Conservation (phyloP, 2,888 invertebrate genomes). For the Agonum fuliginosum region DNA sequence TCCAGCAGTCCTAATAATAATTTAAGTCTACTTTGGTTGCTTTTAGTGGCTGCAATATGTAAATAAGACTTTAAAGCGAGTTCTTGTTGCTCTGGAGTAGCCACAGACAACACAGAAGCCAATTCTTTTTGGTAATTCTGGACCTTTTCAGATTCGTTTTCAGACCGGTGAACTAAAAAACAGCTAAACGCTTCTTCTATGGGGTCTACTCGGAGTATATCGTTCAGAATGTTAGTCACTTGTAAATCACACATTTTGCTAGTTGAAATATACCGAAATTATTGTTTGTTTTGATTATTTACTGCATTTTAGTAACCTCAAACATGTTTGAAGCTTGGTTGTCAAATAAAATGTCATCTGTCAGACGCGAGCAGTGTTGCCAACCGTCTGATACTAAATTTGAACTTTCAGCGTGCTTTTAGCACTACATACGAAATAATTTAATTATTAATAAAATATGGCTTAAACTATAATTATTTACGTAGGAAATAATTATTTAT, state of each 20-base stretch:
- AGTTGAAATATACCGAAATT: background rate
- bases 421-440: too few relatives aligned
- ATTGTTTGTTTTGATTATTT: background rate
- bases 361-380: too few relatives aligned
- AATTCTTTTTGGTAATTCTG: slow-evolving; percentile 82
- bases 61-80: slow-evolving; percentile 85
- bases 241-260: slow-evolving; percentile 78
- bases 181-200: slow-evolving; percentile 94
- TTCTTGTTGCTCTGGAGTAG: slow-evolving; percentile 84
- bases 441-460: too few relatives aligned
- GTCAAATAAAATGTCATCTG: background rate
- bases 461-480: too few relatives aligned
- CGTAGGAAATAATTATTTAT: too few relatives aligned
- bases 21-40: slow-evolving; percentile 84
- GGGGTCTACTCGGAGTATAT: slow-evolving; percentile 82
- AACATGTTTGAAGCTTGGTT: background rate
- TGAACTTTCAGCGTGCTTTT: too few relatives aligned
- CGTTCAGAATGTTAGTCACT: slow-evolving; percentile 79
- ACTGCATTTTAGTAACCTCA: background rate
- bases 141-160: slow-evolving; percentile 81
- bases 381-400: too few relatives aligned
- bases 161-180: slow-evolving; percentile 86
- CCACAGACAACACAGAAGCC: slow-evolving; percentile 79
- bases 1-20: slow-evolving; percentile 85
- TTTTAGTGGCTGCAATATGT: slow-evolving; percentile 81